Evolutionary conservation across 2,113 vertebrate genomes (phyloP).

Genomic region (Notarius lentiginosus): DNA sequence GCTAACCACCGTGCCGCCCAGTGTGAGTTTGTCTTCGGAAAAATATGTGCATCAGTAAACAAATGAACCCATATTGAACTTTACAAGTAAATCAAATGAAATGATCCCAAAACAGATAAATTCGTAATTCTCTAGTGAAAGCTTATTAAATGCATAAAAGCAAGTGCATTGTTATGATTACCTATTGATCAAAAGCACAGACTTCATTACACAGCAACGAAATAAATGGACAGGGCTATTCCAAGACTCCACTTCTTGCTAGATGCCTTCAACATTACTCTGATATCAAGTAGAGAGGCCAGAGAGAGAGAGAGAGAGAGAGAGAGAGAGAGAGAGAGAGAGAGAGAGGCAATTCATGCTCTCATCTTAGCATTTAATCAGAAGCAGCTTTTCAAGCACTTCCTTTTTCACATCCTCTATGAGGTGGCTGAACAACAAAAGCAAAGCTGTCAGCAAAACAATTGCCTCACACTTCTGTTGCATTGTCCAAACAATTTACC

Average conservation of each 20-base stretch:
- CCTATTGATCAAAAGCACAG: slow-evolving; percentile 36
- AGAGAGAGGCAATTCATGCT: slow-evolving; percentile 1
- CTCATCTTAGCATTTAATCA: slow-evolving; percentile 17
- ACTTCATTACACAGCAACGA: slow-evolving; percentile 34
- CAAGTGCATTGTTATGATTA: slow-evolving; percentile 37
- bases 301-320: not conserved
- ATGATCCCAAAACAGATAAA: slow-evolving; percentile 11
- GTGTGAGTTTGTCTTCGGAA: slow-evolving; percentile 23
- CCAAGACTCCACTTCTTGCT: slow-evolving; percentile 11
- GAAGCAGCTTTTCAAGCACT: slow-evolving; percentile 22
- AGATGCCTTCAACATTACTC: slow-evolving; percentile 9
- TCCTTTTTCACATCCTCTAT: slow-evolving; percentile 31
- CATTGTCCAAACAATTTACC: not conserved
- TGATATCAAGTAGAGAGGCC: slow-evolving; percentile 1
- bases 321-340: not conserved
- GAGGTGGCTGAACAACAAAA: not conserved
- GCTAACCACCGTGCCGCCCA: no score
- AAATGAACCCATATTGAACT: not conserved
- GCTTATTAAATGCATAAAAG: slow-evolving; percentile 27
- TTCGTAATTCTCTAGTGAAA: slow-evolving; percentile 14
- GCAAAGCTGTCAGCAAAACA: not conserved
- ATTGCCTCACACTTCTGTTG: not conserved
- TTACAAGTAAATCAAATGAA: slow-evolving; percentile 27
- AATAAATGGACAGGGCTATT: slow-evolving; percentile 25
- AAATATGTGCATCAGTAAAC: slow-evolving; percentile 13